These are phyloP conservation scores for Rhogogaster chlorosoma DNA, from an alignment of 2,888 invertebrate genomes.

Conservation along the genomic window DNA sequence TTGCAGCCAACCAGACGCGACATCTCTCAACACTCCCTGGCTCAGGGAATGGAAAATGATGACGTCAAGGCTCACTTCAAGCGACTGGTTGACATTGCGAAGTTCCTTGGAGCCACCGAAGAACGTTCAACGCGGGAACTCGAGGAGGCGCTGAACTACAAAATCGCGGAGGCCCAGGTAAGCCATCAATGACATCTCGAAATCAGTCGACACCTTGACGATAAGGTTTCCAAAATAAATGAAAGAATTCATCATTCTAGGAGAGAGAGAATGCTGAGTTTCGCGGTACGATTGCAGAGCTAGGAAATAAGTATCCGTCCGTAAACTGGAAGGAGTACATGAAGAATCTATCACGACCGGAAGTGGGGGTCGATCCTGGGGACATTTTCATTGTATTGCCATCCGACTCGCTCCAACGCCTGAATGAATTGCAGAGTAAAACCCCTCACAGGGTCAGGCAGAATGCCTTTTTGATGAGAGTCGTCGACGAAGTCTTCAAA, in stretches of 20 bases:
- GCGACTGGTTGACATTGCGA: constrained; percentile 93
- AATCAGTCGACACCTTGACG: too few species aligned
- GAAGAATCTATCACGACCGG: constrained; percentile 87
- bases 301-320: constrained; percentile 87
- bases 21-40: too few species aligned
- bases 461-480: constrained; percentile 96
- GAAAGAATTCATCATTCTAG: too few species aligned
- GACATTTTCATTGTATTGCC: too few species aligned
- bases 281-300: constrained; percentile 84
- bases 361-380: constrained; percentile 81
- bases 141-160: constrained; percentile 90
- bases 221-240: too few species aligned
- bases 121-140: constrained; percentile 85
- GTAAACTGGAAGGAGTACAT: constrained; percentile 92
- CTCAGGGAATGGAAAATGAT: constrained; percentile 90
- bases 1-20: too few species aligned
- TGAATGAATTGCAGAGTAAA: too few species aligned
- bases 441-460: too few species aligned
- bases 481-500: constrained; percentile 88
- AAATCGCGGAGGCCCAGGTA: constrained; percentile 95
- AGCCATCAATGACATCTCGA: constrained; percentile 72
- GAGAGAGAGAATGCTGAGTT: neutral
- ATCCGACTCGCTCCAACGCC: too few species aligned
- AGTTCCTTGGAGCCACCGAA: constrained; percentile 90
- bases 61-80: constrained; percentile 91